phyloP scores from a whole-genome alignment of 2,797 vertebrate genomes.

The Myoxocephalus aenaeus region DNA sequence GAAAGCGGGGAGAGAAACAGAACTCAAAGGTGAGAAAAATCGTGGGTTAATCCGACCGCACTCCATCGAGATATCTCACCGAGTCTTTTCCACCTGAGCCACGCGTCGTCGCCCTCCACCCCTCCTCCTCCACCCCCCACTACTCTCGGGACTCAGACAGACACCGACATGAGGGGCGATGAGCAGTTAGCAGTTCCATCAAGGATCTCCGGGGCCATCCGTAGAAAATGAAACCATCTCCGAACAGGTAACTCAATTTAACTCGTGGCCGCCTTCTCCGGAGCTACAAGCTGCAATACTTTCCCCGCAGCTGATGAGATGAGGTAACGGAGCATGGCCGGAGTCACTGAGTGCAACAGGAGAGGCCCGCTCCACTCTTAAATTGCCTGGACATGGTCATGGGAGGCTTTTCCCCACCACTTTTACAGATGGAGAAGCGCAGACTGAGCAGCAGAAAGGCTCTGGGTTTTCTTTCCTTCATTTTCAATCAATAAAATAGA shows the following conservation, averaged over 20 bases:
- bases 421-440: slow-evolving; percentile 70
- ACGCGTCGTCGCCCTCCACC: slow-evolving; percentile 3
- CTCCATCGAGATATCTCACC: slow-evolving; percentile 24
- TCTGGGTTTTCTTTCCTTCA: slow-evolving; percentile 60
- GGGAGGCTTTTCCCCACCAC: slow-evolving; percentile 66
- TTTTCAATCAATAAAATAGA: slow-evolving; percentile 81
- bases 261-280: slow-evolving; percentile 73
- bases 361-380: slow-evolving; percentile 55
- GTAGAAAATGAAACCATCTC: slow-evolving; percentile 83
- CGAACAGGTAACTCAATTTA: slow-evolving; percentile 85
- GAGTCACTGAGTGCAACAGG: slow-evolving; percentile 72
- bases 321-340: slow-evolving; percentile 81
- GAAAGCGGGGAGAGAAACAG: neutral
- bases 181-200: slow-evolving; percentile 82
- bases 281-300: slow-evolving; percentile 81
- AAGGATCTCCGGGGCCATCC: slow-evolving; percentile 78
- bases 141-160: slow-evolving; percentile 55
- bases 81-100: slow-evolving; percentile 62
- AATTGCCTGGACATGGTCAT: slow-evolving; percentile 80
- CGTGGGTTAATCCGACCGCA: slow-evolving; percentile 43
- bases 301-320: slow-evolving; percentile 82
- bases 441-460: slow-evolving; percentile 67
- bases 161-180: slow-evolving; percentile 73
- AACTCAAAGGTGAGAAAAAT: neutral
- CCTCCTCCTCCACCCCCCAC: neutral